Percentiles rank a stretch among this genome's conserved stretches.
These are phyloP conservation scores for Conchocele bisecta DNA, from an alignment of 2,888 invertebrate genomes.

Conservation along the genomic window DNA sequence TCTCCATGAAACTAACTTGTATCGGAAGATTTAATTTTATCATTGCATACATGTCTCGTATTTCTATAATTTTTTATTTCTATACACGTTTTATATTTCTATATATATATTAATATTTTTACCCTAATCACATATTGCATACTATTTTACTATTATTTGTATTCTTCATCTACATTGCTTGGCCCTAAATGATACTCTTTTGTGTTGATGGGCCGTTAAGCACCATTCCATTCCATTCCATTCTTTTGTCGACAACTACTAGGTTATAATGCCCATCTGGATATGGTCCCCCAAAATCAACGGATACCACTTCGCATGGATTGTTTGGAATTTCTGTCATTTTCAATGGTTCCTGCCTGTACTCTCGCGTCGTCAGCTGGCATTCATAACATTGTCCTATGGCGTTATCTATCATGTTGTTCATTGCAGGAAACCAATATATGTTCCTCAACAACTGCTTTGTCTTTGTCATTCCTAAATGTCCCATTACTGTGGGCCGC, in stretches of 20 bases:
- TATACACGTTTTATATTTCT: no score
- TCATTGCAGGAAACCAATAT: conserved; percentile 40
- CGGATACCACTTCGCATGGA: conserved; percentile 4
- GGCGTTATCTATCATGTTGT: conserved; percentile 23
- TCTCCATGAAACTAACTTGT: no score
- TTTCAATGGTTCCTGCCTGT: conserved; percentile 31
- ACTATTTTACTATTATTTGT: no score
- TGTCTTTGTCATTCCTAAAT: conserved; percentile 5
- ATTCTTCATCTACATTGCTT: no score
- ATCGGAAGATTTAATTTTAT: no score
- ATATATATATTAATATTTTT: no score
- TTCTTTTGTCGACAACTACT: conserved; percentile 19
- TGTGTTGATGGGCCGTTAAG: no score
- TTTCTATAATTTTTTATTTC: no score
- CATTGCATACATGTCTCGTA: no score
- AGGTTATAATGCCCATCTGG: conserved; percentile 3
- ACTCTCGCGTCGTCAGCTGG: conserved; percentile 31
- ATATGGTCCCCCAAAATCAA: conserved; percentile 14
- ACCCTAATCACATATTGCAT: no score
- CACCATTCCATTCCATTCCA: no score
- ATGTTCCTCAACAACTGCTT: conserved; percentile 1
- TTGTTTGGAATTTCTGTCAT: conserved; percentile 22
- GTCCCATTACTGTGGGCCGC: conserved; percentile 17
- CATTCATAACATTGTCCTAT: conserved; percentile 26
- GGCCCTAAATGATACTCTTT: no score